These are phyloP conservation scores for Drosophila melanosoma DNA, from an alignment of 2,888 invertebrate species.

Conservation along the genomic window DNA sequence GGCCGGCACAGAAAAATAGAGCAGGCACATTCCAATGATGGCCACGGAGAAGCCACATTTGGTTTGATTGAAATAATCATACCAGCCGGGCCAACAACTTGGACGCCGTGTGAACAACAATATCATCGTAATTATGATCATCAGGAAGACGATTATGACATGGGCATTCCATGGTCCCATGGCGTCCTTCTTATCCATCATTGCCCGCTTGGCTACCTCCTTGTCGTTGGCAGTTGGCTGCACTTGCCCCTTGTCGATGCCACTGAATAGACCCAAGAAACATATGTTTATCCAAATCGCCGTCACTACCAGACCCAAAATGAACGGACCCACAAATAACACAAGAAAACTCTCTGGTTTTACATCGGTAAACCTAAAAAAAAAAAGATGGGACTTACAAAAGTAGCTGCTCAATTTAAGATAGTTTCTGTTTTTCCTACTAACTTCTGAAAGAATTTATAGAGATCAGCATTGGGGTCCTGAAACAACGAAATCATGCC, in stretches of 20 bases:
- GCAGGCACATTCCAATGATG: constrained; percentile 3
- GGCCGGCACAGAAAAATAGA: constrained; percentile 47
- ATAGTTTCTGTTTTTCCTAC: not conserved
- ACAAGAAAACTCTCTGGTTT: rapidly evolving
- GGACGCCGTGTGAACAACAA: constrained; percentile 14
- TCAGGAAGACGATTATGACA: rapidly evolving
- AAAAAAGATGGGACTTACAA: not conserved
- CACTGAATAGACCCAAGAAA: constrained; percentile 44
- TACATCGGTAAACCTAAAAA: not conserved
- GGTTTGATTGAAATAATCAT: not conserved
- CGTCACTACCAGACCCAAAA: constrained; percentile 29
- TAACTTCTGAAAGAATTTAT: constrained; percentile 14
- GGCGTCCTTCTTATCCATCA: constrained; percentile 10
- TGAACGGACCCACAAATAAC: constrained; percentile 3
- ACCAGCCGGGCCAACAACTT: constrained; percentile 16
- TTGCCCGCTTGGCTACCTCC: constrained; percentile 1
- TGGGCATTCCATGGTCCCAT: constrained; percentile 45
- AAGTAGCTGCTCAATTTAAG: not conserved
- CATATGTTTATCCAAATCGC: constrained; percentile 54
- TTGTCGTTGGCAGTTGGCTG: not conserved
- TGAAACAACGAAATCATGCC: constrained; percentile 52
- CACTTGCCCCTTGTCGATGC: constrained; percentile 5
- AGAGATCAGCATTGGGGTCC: constrained; percentile 46
- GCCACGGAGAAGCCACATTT: constrained; percentile 29
- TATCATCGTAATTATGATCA: constrained; percentile 18